phyloP scores from a whole-genome alignment of 2,113 vertebrate species.

The Capricornis sumatraensis region DNA sequence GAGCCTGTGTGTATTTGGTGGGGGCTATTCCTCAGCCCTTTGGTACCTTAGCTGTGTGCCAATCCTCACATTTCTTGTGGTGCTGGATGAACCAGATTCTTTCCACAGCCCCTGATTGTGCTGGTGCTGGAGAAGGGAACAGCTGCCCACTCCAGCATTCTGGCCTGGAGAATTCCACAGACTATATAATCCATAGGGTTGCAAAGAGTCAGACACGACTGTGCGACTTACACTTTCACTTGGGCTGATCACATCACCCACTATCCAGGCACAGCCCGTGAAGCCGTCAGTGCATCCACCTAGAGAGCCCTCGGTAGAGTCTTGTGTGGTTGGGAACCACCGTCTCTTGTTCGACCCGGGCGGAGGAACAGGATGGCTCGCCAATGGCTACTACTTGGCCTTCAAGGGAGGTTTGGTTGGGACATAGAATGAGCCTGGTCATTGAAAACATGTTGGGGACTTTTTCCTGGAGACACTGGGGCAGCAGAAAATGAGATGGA shows the following conservation, averaged over 20 bases:
- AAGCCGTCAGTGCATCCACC: not conserved
- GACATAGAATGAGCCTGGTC: conserved; percentile 54
- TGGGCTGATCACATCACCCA: not conserved
- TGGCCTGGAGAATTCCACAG: not conserved
- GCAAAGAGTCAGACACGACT: not conserved
- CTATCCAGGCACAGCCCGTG: rapidly evolving
- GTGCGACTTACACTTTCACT: not conserved
- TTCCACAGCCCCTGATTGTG: not conserved
- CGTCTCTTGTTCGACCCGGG: rapidly evolving
- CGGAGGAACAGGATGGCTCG: rapidly evolving
- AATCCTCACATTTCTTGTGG: rapidly evolving
- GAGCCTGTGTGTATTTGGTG: rapidly evolving
- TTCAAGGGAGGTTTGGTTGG: conserved; percentile 61
- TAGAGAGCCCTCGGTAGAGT: rapidly evolving
- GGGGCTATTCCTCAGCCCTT: not conserved
- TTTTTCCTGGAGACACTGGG: not conserved
- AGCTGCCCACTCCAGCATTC: not conserved
- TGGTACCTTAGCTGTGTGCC: not conserved
- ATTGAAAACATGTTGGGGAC: not conserved
- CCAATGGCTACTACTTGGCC: conserved; percentile 59
- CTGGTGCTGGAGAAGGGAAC: not conserved
- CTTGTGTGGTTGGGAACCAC: rapidly evolving
- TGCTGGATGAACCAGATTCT: not conserved
- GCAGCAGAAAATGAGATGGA: not conserved
- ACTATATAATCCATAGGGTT: not conserved